Base-by-base conservation (phyloP, 2,888 invertebrate genomes). In the Drosophila testacea region DNA sequence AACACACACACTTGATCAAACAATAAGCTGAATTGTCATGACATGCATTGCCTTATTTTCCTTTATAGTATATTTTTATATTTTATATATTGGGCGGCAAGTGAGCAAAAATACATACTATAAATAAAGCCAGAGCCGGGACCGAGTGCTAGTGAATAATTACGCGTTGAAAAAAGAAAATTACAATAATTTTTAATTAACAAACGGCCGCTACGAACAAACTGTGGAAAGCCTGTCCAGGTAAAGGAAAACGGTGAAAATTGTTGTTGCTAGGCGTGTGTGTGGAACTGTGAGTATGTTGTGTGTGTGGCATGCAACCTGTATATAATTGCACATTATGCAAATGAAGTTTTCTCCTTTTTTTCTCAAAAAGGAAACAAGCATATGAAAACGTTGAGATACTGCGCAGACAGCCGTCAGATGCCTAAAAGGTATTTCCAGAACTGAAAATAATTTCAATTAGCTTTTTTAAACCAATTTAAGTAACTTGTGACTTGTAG, bases 171-270 rank as follows among this genome's bases (percentile, higher is more conserved):
- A 47, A 42, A 9, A 56, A 28, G 55, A 56, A 56, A 80, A 81
- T 79, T 86, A 83, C 81, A 85, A 85, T 88, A 77, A 85, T 83
- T 88, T 88, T 85, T 86, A 85, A 85, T 83, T 83, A 83, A 88
- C 80, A 82, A 82, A 71, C 59, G 56, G 54, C 38, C 27, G 41
- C 27, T 32, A 32, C 52, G 62, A 34, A 66, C 62, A 36, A 51
- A 65, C 52, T 55, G 39, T 52, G 28, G 34, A 59, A 46, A 6
- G 44, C 32, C n/a, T 44, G 57, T 6, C 30, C 72, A 73, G 61
- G 73, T 66, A 47, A 60, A 62, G 59, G 32, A 51, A 54, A 67
- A 67, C 22, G 42, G 44, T 55, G 66, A 2, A 69, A 32, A 63
- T 72, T 44, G 38, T 16, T 47, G 48, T 32, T 42, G 48, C 61